Percentiles rank a stretch among this genome's conserved stretches.
phyloP scores from a whole-genome alignment of 2,113 vertebrate species.

The Leptobrachium leishanense region DNA sequence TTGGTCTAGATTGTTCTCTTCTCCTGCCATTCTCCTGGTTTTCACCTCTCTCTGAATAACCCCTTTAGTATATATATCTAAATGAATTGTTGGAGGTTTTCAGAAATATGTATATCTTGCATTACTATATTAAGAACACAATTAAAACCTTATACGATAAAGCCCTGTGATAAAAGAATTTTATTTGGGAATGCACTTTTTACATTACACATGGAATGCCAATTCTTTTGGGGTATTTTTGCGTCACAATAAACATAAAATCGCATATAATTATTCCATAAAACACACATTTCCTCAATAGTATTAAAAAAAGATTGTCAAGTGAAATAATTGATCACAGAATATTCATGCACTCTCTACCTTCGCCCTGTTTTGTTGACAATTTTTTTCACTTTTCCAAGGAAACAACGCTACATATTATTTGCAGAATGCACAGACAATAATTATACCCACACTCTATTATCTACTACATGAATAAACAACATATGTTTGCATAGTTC shows the following conservation, averaged over 20 bases:
- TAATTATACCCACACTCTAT: too few species aligned
- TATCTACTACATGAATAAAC: too few species aligned
- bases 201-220: background rate
- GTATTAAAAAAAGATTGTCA: background rate
- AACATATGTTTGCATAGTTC: too few species aligned
- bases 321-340: background rate
- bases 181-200: too few species aligned
- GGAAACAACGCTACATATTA: background rate
- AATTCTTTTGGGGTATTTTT: constrained; percentile 4
- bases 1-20: too few species aligned
- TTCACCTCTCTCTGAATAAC: too few species aligned
- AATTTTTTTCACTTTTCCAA: background rate
- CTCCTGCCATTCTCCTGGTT: too few species aligned
- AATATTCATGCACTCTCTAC: background rate
- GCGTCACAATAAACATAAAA: background rate
- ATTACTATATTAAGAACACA: constrained; percentile 5
- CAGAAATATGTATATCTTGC: background rate
- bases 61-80: too few species aligned
- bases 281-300: background rate
- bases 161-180: too few species aligned
- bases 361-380: background rate
- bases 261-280: background rate
- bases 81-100: background rate
- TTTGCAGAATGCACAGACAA: too few species aligned
- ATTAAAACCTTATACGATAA: too few species aligned